These are phyloP conservation scores for Bubo bubo DNA, from an alignment of 2,113 vertebrate species.

Conservation along the genomic window DNA sequence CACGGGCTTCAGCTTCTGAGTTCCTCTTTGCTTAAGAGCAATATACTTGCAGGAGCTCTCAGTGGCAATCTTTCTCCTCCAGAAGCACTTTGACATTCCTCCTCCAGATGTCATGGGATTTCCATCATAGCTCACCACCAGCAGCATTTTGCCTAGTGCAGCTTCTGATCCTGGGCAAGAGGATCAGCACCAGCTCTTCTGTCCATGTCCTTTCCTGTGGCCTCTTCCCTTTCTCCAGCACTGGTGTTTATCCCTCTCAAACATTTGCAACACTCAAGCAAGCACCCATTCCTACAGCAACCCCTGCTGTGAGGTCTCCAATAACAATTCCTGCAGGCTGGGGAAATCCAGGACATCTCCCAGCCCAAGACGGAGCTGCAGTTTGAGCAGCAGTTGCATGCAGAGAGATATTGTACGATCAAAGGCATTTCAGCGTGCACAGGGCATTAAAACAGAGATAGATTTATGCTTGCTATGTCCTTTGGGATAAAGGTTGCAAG, in stretches of 20 bases:
- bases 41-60: background rate
- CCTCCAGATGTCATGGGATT: background rate
- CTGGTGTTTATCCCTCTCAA: background rate
- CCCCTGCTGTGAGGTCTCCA: background rate
- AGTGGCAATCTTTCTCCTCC: background rate
- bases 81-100: background rate
- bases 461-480: background rate
- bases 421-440: background rate
- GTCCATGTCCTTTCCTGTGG: background rate
- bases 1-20: background rate
- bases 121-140: background rate
- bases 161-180: background rate
- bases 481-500: background rate
- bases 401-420: background rate
- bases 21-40: background rate
- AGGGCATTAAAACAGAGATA: background rate
- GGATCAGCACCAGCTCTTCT: background rate
- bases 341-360: background rate
- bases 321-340: background rate
- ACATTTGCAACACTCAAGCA: background rate
- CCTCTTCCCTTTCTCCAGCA: background rate
- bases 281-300: background rate
- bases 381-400: background rate
- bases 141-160: background rate
- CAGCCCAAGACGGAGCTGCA: background rate